Conservation (phyloP, 2,797 vertebrate species). For the Buphagus erythrorhynchus region DNA sequence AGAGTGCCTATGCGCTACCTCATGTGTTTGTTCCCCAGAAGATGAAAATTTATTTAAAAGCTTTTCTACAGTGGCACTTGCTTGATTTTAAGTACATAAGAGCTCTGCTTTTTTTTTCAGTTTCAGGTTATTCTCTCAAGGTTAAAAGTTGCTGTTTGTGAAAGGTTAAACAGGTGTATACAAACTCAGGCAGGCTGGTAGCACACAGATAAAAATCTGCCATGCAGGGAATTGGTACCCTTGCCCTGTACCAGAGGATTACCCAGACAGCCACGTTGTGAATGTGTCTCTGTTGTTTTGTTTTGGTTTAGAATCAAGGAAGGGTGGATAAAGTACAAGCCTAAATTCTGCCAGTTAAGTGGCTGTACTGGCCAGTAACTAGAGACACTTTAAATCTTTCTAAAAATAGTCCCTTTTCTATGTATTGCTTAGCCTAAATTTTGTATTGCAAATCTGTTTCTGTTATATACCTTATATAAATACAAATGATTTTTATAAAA, state of each 20-base stretch:
- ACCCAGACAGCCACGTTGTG: not conserved
- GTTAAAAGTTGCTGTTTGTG: not conserved
- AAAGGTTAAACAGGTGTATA: not conserved
- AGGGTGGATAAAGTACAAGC: not conserved
- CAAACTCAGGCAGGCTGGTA: not conserved
- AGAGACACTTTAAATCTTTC: not conserved
- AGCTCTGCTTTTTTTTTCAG: not conserved
- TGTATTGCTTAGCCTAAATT: not conserved
- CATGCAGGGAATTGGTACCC: not conserved
- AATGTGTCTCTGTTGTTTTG: not conserved
- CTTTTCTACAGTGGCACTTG: not conserved
- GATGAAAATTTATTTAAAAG: not conserved
- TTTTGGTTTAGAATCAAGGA: not conserved
- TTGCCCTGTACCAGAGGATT: not conserved
- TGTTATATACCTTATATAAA: not conserved
- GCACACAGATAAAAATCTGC: not conserved
- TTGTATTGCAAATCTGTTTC: not conserved
- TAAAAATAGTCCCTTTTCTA: not conserved
- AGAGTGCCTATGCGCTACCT: not conserved
- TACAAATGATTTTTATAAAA: not conserved
- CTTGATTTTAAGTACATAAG: not conserved
- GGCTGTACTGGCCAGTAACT: not conserved
- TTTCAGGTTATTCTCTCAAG: not conserved
- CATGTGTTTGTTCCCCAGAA: accelerated
- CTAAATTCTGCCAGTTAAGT: not conserved